Evolutionary conservation across 2,113 vertebrate species (phyloP).

Genomic region (Apodemus speciosus): DNA sequence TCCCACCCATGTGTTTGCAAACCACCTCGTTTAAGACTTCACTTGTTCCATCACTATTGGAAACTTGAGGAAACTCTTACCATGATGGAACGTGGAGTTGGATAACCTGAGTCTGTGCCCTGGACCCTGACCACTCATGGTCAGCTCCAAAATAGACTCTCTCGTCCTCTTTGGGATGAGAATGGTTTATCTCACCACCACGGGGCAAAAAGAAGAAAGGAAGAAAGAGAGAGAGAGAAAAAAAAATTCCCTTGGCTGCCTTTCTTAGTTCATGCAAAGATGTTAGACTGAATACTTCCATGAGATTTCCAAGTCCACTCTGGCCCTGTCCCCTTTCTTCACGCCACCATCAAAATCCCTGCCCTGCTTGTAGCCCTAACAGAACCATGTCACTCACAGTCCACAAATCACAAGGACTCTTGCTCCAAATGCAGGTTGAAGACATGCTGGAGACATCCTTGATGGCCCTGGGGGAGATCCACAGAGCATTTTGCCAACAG

Average conservation of each 20-base stretch:
- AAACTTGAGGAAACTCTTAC: not conserved
- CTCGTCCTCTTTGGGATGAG: not conserved
- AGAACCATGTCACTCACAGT: not conserved
- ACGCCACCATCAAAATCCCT: not conserved
- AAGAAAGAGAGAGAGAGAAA: too few species aligned
- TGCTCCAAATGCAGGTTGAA: conserved; percentile 32
- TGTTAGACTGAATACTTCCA: not conserved
- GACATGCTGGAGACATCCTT: conserved; percentile 35
- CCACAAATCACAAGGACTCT: not conserved
- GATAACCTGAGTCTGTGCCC: not conserved
- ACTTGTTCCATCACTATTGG: not conserved
- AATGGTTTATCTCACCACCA: not conserved
- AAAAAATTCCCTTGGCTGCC: not conserved
- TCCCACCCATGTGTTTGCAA: not conserved
- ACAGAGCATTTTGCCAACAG: conserved; percentile 36
- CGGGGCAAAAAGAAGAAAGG: too few species aligned
- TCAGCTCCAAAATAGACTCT: not conserved
- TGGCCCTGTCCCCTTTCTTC: not conserved
- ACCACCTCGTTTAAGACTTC: not conserved
- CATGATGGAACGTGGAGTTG: not conserved
- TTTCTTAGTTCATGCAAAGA: not conserved
- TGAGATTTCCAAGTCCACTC: not conserved
- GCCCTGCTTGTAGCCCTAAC: not conserved
- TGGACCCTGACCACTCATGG: not conserved
- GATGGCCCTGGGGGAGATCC: conserved; percentile 44